Percentiles rank a stretch among this genome's conserved stretches.
Conservation (phyloP, 2,797 vertebrate genomes). For the Sebastes vulpes region DNA sequence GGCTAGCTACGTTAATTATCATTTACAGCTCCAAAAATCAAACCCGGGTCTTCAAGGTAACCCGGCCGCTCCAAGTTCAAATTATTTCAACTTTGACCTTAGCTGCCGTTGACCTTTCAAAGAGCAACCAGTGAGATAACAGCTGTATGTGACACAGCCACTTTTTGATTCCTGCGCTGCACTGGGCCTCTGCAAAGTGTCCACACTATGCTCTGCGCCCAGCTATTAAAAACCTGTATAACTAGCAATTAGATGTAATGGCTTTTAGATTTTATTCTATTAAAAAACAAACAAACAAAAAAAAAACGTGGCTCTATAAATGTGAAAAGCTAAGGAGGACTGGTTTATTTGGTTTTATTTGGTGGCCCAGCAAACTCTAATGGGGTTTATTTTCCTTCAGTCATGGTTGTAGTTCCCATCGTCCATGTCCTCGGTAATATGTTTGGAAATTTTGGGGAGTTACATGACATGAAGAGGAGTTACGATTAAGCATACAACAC, state of each 20-base stretch:
- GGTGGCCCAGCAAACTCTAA: not conserved
- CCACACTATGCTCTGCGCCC: not conserved
- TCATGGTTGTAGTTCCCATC: not conserved
- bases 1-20: not conserved
- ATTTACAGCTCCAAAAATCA: not conserved
- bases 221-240: not conserved
- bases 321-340: not conserved
- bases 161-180: not conserved
- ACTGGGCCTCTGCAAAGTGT: not conserved
- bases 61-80: not conserved
- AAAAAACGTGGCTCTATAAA: not conserved
- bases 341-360: not conserved
- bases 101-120: not conserved
- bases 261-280: not conserved
- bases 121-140: not conserved
- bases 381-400: not conserved
- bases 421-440: not conserved
- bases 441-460: not conserved
- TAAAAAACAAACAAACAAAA: not conserved
- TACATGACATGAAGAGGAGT: not conserved
- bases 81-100: not conserved
- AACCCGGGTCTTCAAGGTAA: not conserved
- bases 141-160: not conserved
- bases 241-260: not conserved
- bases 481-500: not conserved